phyloP scores from a whole-genome alignment of 2,113 vertebrate genomes.

The Equus przewalskii region DNA sequence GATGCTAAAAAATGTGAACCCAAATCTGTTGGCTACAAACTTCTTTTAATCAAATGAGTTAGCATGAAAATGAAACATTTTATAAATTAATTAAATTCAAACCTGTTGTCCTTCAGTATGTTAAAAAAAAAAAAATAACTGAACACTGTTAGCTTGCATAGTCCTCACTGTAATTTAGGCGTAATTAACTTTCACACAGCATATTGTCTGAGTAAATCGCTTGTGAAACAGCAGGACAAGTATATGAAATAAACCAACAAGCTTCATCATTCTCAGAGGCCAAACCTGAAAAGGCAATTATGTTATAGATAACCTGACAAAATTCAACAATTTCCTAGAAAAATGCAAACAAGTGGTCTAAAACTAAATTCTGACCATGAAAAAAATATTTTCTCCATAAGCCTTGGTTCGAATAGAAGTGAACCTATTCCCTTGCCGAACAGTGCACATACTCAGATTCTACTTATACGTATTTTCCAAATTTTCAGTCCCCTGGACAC shows the following conservation, averaged over 20 bases:
- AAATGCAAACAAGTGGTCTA: constrained; percentile 43
- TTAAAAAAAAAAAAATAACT: not conserved
- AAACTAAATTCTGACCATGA: constrained; percentile 53
- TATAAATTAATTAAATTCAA: not conserved
- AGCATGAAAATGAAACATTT: constrained; percentile 22
- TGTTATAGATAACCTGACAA: constrained; percentile 31
- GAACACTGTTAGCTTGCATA: not conserved
- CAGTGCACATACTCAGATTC: not conserved
- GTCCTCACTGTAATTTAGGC: not conserved
- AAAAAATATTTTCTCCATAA: not conserved
- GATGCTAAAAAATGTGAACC: not conserved
- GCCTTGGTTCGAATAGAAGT: not conserved
- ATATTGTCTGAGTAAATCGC: not conserved
- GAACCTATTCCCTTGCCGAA: not conserved
- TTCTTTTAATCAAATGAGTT: constrained; percentile 29
- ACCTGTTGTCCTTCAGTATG: constrained; percentile 4
- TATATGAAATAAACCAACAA: not conserved
- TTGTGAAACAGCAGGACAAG: not conserved
- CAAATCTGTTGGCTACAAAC: not conserved
- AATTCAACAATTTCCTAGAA: constrained; percentile 47
- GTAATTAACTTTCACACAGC: not conserved
- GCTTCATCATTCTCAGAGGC: not conserved
- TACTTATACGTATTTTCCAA: constrained; percentile 3
- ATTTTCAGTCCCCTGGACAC: not conserved
- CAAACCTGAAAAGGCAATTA: not conserved